Evolutionary conservation across 37 sponge, comb jelly and placozoan genomes (phyloP), one percentile per base, ranked within the genome.

Genomic region (Oopsacas minuta): DNA sequence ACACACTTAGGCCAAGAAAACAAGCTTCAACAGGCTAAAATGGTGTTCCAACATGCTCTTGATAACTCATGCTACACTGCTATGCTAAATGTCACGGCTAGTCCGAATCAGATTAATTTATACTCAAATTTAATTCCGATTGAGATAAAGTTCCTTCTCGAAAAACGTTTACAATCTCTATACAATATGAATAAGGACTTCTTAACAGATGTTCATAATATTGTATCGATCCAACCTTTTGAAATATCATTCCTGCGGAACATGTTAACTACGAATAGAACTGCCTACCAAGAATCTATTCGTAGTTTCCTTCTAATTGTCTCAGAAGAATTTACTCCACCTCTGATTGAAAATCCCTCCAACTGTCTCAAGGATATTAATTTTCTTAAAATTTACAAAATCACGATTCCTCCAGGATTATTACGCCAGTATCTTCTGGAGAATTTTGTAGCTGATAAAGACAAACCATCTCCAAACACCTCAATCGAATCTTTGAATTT

Each of bases 141-240:
- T 5, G 75, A 61, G 75, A 61, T 61, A 25, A 61, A 61, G 75
- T 61, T 61, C 75, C 20, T 61, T 61, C 75, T 61, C 7, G 75
- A 61, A 25, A 61, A 61, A 34, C 7, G 75, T 20, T 12, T 61
- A n/a, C 75, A 25, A 3, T 61, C 75, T 25, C 75, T 61, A n/a
- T 61, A 61, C 30, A 61, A 61, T n/a, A 61, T 61, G 75, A 25
- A 61, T 61, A 61, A 61, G 22, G 75, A 61, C 22, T 3, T n/a
- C 1, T n/a, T 61, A 61, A 61, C 75, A 32, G 28, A 61, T 7
- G 3, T 12, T 61, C 32, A 25, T 20, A 12, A 5, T 3, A 25
- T 3, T 20, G 7, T 3, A 32, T 25, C 22, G 28, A n/a, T 61
- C 22, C 5, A 61, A 61, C 75, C 75, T 25, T 61, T 61, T 61